Evolutionary conservation across 2,113 vertebrate genomes (phyloP), one percentile per base, ranked within the genome.

Genomic region (Castor canadensis): DNA sequence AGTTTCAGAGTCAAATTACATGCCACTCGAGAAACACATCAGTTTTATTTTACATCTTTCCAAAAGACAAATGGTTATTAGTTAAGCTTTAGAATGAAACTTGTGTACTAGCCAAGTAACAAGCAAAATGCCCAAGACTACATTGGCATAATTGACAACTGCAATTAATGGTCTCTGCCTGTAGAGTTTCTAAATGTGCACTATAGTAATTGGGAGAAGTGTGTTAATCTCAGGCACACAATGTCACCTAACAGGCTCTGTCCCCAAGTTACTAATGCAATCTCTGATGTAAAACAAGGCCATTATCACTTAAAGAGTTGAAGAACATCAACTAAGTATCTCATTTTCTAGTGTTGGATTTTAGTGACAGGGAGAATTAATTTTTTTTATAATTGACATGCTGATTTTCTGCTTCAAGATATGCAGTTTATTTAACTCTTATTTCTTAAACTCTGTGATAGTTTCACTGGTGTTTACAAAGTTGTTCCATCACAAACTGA

Each of bases 141-240:
- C 40, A 80, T 1, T 94, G 88, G 45, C 43, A 93, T 91, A 95
- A 94, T 95, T 97, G 91, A 93, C 38, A 85, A 77, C 49, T 96
- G 54, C 86, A 97, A 93, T 90, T 92, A 94, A 94, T 79, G 26
- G 66, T 94, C 35, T 92, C 35, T 91, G 60, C 45, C 73, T 58
- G 45, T 6, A 76, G n/a, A 69, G 40, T 12, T 83, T 94, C 32
- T 72, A 84, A 88, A 49, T 3, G 38, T 45, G 28, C 11, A 54
- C 1, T 28, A 9, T 22, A 52, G 32, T 35, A 16, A 66, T 17
- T 89, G 40, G 4, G 17, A 89, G 30, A 80, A 35, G 22, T 91
- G 1, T 64, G 40, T 54, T 93, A 75, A 91, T 86, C n/a, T 73
- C 75, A n/a, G 67, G 71, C 32, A 49, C 35, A 64, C 77, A 82